Evolutionary conservation across 1,140 invertebrate genomes (phyloP).

Genomic region (Heliconius eleuchia): DNA sequence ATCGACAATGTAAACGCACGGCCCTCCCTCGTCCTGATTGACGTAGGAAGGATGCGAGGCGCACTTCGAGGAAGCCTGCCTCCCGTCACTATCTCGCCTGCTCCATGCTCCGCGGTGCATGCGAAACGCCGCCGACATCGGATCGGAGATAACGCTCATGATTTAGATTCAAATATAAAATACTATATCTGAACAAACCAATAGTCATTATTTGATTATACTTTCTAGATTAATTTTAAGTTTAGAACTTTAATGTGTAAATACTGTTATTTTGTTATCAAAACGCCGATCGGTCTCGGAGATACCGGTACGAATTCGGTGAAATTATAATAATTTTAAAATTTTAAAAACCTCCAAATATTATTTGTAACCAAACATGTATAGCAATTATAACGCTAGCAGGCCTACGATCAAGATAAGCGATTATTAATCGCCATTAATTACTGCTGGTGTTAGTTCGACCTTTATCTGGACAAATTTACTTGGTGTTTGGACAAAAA

Average conservation of each 20-base stretch:
- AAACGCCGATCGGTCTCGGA: background rate
- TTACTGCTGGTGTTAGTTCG: constrained; percentile 80
- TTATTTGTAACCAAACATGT: constrained; percentile 51
- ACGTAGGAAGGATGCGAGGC: constrained; percentile 50
- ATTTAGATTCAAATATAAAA: constrained; percentile 43
- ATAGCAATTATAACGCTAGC: constrained; percentile 69
- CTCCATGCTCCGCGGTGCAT: constrained; percentile 57
- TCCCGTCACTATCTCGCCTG: constrained; percentile 51
- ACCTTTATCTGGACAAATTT: constrained; percentile 78
- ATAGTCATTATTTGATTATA: background rate
- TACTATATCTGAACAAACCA: background rate
- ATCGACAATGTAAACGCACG: constrained; percentile 45
- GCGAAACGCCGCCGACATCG: constrained; percentile 70
- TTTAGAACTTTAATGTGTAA: background rate
- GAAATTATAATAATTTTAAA: constrained; percentile 33
- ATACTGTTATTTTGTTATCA: constrained; percentile 6
- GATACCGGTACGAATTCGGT: constrained; percentile 24
- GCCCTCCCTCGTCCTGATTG: constrained; percentile 47
- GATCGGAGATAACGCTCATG: constrained; percentile 73
- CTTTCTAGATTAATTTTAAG: background rate
- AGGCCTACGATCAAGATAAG: constrained; percentile 73
- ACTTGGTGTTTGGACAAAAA: constrained; percentile 64
- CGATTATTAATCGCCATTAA: constrained; percentile 80
- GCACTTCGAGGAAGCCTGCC: constrained; percentile 64
- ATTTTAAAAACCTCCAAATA: constrained; percentile 42